Conservation (phyloP, 2,113 vertebrate genomes). For the Panthera uncia region DNA sequence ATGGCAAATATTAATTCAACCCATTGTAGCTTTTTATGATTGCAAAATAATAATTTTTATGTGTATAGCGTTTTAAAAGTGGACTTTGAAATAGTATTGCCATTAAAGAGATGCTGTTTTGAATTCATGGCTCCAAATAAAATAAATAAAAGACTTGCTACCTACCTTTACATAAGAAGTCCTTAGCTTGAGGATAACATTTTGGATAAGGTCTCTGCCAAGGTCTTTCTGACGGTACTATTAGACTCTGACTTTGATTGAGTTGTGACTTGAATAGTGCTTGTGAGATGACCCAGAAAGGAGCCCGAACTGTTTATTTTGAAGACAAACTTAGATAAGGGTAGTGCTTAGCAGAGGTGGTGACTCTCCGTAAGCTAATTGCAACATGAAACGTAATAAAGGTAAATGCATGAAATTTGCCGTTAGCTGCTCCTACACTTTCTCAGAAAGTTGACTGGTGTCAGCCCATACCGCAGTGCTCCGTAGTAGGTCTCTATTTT, state of each 20-base stretch:
- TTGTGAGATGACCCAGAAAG: constrained; percentile 62
- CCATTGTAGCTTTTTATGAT: constrained; percentile 32
- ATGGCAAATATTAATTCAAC: constrained; percentile 48
- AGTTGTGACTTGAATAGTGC: constrained; percentile 54
- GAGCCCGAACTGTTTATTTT: constrained; percentile 35
- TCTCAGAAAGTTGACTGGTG: not conserved
- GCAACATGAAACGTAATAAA: constrained; percentile 18
- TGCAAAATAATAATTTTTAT: constrained; percentile 29
- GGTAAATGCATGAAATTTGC: constrained; percentile 43
- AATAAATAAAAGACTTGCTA: constrained; percentile 42
- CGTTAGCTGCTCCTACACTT: constrained; percentile 33
- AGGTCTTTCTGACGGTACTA: constrained; percentile 57
- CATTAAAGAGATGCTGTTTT: constrained; percentile 36
- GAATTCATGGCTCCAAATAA: constrained; percentile 25
- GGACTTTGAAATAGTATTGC: constrained; percentile 50
- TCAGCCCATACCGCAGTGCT: constrained; percentile 40
- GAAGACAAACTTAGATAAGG: constrained; percentile 23
- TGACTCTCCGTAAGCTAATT: constrained; percentile 20
- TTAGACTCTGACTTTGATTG: constrained; percentile 59
- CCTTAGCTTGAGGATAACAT: constrained; percentile 26
- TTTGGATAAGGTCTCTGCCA: constrained; percentile 57
- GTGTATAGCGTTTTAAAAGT: constrained; percentile 55
- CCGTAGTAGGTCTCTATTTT: constrained; percentile 59
- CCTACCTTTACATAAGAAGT: not conserved
- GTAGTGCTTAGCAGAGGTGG: constrained; percentile 35